Base-by-base conservation (phyloP, 2,888 invertebrate species). In the Drosophila leonis region DNA sequence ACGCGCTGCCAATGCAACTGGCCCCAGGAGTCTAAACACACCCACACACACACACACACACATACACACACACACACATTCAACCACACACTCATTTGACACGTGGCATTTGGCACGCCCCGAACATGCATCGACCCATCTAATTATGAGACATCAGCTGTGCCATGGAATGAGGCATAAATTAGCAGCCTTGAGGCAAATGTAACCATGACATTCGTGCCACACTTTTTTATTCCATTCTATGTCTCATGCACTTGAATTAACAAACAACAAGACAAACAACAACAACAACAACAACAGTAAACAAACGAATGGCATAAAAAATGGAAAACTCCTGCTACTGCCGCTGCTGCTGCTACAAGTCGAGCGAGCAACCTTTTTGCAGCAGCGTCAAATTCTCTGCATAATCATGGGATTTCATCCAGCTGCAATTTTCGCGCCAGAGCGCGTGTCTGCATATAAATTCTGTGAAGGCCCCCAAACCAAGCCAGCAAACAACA, bases 331-430 rank as follows among this genome's bases (percentile, higher is more conserved):
- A 82, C 64, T 65, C 63, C 18, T 64, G 75, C 56, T 67, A 66
- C 27, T 24, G 24, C 24, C 3, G 15, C 29, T 27, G 29, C n/a
- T n/a, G 65, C 24, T 67, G 80, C 59, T 70, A 70, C 78, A 70
- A 66, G 67, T 83, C 65, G 59, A 75, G 81, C 81, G 73, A 76
- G 72, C 80, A 83, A 61, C 78, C 65, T 75, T 82, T 70, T 75
- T 83, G 64, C 65, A 64, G 35, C 55, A 52, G 57, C 71, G 56
- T 77, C 78, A 78, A 81, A 82, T 77, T 78, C 81, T 75, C 76
- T 77, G 81, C 82, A 83, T 90, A 89, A 90, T 86, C 91, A 87
- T 92, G 92, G 91, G 91, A 91, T 90, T 90, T 85, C 80, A 80
- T 66, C 81, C 92, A 91, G 90, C 91, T 91, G 91, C 82, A 83